Evolutionary conservation across 1,140 invertebrate species (phyloP), one percentile per base, ranked within the genome.

Genomic region (Glossosoma conforme): DNA sequence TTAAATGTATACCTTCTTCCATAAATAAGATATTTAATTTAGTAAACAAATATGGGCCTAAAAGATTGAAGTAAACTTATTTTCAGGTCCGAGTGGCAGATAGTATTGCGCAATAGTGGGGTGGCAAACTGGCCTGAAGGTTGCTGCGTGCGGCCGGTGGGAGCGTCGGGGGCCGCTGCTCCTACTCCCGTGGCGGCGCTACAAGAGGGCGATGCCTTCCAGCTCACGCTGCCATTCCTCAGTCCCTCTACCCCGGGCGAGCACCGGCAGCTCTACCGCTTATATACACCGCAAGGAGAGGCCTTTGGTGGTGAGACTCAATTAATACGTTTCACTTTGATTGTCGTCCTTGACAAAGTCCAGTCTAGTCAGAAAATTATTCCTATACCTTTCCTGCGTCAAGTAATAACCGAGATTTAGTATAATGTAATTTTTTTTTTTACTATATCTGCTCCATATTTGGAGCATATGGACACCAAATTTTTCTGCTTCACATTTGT

Each of bases 51-150:
- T n/a, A n/a, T n/a, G n/a, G n/a, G n/a, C n/a, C n/a, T n/a, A n/a
- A n/a, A n/a, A n/a, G n/a, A n/a, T n/a, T n/a, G n/a, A n/a, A n/a
- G n/a, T n/a, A n/a, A 20, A 40, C 19, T 22, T 47, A 10, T 19
- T 48, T 50, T 14, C 59, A 75, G 72, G 65, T 69, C 72, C 64
- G 66, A 69, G 61, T 70, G 71, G 63, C 65, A 56, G 54, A 73
- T 70, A 70, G 66, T 59, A 51, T 66, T 73, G 61, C 65, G 66
- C 32, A 75, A 75, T 50, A 70, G 68, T 54, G 72, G 72, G 24
- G 47, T 62, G 20, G 69, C 68, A 51, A 42, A 56, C 24, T 73
- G 72, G 72, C 72, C 72, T 3, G 65, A 64, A 15, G 66, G 67
- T 28, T 73, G 70, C 63, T 65, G 63, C 52, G 42, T 75, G 49